Evolutionary conservation across 1,140 invertebrate species (phyloP), one percentile per base, ranked within the genome.

Genomic region (Bombus fervidus): DNA sequence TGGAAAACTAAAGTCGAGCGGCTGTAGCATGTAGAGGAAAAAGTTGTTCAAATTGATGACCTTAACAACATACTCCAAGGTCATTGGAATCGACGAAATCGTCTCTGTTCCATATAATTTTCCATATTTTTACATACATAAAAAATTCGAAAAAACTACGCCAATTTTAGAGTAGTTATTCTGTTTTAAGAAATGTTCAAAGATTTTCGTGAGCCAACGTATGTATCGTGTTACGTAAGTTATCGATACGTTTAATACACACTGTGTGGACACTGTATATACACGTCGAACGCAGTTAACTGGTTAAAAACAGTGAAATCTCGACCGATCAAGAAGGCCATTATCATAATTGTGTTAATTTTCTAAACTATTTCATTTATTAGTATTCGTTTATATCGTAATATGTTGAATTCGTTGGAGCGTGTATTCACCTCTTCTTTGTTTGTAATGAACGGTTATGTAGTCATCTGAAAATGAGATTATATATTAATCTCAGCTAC

Each of bases 361-460:
- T 39, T 39, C 66, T 62, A 57, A 75, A 62, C 62, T 62, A 25
- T 28, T 39, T 25, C 53, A 73, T 47, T 37, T 79, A 86, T 86
- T 89, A 89, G 87, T 89, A 79, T 72, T 73, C 5, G 34, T 68
- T 53, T 81, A 71, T 69, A 34, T 89, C 25, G 75, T 31, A 77
- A 73, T 86, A 81, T 62, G 59, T 66, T 71, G 69, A 74, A 74
- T 31, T 77, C 81, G 77, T 72, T 64, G 43, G 89, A 93, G 86
- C 93, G 91, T 91, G 95, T 96, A 97, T 96, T 97, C 97, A 98
- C 97, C 97, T 97, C 97, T 96, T 93, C 96, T 96, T 93, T 96
- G 96, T 96, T 98, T 98, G 97, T 98, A 98, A 96, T 97, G 97
- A 93, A 98, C 96, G 92, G 97, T 98, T 95, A 98, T 96, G 96